A percentile compares a stretch with the other conserved stretches of the same genome.
Conservation (phyloP, 2,797 vertebrate species). For the Mareca strepera region DNA sequence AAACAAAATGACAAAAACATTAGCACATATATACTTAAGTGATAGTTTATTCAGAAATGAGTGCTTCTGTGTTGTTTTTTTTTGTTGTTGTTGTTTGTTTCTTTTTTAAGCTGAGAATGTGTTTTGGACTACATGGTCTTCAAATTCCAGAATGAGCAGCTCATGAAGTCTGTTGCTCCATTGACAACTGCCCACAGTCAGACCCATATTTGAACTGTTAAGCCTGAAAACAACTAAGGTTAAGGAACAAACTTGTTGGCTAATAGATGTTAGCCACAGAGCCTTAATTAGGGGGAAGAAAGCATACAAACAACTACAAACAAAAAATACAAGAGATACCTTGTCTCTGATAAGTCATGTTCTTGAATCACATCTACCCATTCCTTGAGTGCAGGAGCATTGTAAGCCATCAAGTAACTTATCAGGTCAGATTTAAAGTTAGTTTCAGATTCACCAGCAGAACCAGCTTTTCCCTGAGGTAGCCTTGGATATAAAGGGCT, state of each 20-base stretch:
- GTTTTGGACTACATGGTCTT: background rate
- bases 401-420: slow-evolving; percentile 89
- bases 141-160: background rate
- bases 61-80: no score
- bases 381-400: slow-evolving; percentile 82
- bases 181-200: background rate
- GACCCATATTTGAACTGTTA: background rate
- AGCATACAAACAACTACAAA: background rate
- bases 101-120: no score
- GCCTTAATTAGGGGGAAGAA: background rate
- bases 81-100: no score
- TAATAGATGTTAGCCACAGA: background rate
- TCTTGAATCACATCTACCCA: slow-evolving; percentile 90
- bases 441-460: slow-evolving; percentile 89
- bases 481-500: slow-evolving; percentile 92
- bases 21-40: background rate
- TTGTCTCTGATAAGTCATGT: slow-evolving; percentile 92
- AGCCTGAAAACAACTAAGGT: background rate
- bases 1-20: background rate
- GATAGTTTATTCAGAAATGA: background rate
- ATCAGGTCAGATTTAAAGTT: slow-evolving; percentile 92
- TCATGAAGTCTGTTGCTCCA: background rate
- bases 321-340: slow-evolving; percentile 53
- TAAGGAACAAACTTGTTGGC: background rate
- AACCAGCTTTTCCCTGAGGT: slow-evolving; percentile 75